Evolutionary conservation across 2,113 vertebrate species (phyloP).

Genomic region (Stigmatopora nigra): DNA sequence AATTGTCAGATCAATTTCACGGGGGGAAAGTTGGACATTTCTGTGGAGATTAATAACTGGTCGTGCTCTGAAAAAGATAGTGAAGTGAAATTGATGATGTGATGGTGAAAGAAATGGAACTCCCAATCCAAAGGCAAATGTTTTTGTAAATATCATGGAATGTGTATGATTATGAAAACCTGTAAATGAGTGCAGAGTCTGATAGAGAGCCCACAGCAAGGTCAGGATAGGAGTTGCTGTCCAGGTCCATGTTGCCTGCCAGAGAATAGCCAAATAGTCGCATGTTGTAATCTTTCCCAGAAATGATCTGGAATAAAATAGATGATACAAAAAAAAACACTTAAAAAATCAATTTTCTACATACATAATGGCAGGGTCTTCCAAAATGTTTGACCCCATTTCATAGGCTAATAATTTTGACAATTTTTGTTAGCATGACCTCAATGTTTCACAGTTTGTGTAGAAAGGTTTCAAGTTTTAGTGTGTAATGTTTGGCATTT

Average conservation of each 20-base stretch:
- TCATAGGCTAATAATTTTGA: no score
- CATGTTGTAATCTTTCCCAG: constrained; percentile 69
- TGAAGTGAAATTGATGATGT: background rate
- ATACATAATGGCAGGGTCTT: no score
- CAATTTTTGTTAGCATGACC: no score
- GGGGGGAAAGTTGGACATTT: constrained; percentile 75
- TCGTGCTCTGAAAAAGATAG: constrained; percentile 71
- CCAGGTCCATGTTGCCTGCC: constrained; percentile 92
- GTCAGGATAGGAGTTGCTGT: constrained; percentile 88
- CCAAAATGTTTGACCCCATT: no score
- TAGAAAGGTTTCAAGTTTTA: no score
- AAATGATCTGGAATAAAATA: constrained; percentile 72
- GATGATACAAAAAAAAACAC: background rate
- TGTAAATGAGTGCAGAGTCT: constrained; percentile 84
- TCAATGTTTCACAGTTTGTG: no score
- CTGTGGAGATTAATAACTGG: constrained; percentile 81
- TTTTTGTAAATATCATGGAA: background rate
- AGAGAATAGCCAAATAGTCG: constrained; percentile 89
- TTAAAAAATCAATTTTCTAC: background rate
- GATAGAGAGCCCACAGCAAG: constrained; percentile 90
- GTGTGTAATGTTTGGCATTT: no score
- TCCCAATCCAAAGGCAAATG: background rate
- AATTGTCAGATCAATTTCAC: constrained; percentile 65
- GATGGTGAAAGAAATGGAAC: background rate
- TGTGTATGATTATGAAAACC: constrained; percentile 56